Base-by-base conservation (phyloP, 2,113 vertebrate genomes). In the Cephalopterus ornatus region DNA sequence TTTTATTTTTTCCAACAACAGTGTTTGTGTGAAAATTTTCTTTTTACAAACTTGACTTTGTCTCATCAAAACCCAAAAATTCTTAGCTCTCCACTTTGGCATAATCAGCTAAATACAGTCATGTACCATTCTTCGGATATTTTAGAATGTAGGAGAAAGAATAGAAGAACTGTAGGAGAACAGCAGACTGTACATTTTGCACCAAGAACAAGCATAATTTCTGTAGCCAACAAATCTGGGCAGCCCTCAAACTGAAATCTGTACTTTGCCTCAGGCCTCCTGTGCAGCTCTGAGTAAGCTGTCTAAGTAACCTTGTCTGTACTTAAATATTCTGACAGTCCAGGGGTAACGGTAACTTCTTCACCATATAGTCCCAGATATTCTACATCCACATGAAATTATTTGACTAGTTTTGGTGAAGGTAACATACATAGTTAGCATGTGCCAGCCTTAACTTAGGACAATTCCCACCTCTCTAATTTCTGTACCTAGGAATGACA, bases 81-180 rank as follows among this genome's bases (percentile, higher is more conserved):
- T 20, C 35, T 37, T 24, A 56, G 4, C 77, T 80, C 79, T 96
- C 63, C n/a, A 46, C n/a, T 92, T 26, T 68, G 26, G 76, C 68
- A 84, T 78, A 92, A 85, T 75, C 32, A 37, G 22, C 56, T 78
- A 93, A 94, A 87, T 74, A 47, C 14, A 88, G 56, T 92, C 65
- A 79, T 72, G 85, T 88, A 84, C 90, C 95, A 97, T 97, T 97
- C 93, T 66, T 94, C 32, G 26, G 84, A 97, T 96, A 71, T 73
- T 96, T 97, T 61, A 85, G 86, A 87, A 86, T 89, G 96, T 96
- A 89, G 96, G 96, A 96, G 93, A 96, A 96, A 94, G 83, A 96
- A 95, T 65, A 77, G 75, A 68, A 88, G 76, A 63, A 50, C 83
- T 75, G 70, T 87, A 75, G 41, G 26, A 62, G 49, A 81, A 81